These are phyloP conservation scores for Centropristis striata DNA, from an alignment of 2,113 vertebrate species.

Conservation along the genomic window DNA sequence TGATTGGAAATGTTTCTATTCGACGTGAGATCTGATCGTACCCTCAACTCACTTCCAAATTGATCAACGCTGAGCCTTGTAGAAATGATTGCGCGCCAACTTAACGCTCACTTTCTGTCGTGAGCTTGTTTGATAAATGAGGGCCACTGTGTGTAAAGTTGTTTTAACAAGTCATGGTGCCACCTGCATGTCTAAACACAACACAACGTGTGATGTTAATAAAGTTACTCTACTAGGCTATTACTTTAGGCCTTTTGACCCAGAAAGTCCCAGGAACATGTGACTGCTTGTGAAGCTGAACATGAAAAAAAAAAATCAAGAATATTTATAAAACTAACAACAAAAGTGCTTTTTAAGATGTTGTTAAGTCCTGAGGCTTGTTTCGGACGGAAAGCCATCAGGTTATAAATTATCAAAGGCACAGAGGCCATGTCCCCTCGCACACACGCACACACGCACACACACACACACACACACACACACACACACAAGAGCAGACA, in stretches of 20 bases:
- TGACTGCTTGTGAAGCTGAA: not conserved
- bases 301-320: not conserved
- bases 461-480: too few relatives aligned
- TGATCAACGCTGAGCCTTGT: too few relatives aligned
- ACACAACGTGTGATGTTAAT: not conserved
- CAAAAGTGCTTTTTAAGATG: not conserved
- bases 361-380: not conserved
- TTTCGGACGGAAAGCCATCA: slow-evolving; percentile 11
- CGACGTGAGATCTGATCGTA: too few relatives aligned
- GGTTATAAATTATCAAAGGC: slow-evolving; percentile 17
- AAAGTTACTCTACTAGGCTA: not conserved
- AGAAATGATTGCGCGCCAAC: too few relatives aligned
- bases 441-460: not conserved
- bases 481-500: slow-evolving; percentile 3
- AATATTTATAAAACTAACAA: not conserved
- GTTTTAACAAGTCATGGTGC: not conserved
- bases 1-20: too few relatives aligned
- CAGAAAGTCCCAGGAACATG: not conserved
- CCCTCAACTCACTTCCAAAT: too few relatives aligned
- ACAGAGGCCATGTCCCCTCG: slow-evolving; percentile 1
- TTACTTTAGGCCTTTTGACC: not conserved
- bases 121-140: too few relatives aligned
- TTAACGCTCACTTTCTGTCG: too few relatives aligned
- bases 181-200: not conserved
- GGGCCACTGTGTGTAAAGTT: not conserved